Base-by-base conservation (phyloP, 2,113 vertebrate genomes). In the Corydoras maculifer region DNA sequence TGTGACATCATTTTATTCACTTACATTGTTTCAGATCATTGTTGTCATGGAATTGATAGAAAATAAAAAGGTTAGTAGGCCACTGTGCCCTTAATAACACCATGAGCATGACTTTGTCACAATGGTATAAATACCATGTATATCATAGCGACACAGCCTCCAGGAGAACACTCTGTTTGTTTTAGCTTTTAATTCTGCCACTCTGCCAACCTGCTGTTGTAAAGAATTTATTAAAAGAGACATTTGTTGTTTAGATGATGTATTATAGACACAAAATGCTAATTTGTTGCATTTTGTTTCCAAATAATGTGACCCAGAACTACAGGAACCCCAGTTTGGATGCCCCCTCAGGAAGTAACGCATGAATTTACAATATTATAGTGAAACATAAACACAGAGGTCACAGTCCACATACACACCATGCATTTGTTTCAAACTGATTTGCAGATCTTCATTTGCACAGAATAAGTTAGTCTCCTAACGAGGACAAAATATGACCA, bases 241-340 rank as follows among this genome's bases (percentile, higher is more conserved):
- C 35, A 43, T 43, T 43, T 43, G 35, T 43, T 43, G 35, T 43
- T 64, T 70, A 63, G 57, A 55, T 49, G 50, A 58, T 2, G 32
- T 74, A 71, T 74, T 67, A 30, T 71, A 60, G 63, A 70, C 53
- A 65, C 66, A 54, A 70, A 74, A 64, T 71, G 64, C 68, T 70
- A 74, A 68, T 74, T 61, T 7, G n/a, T 8, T 54, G 13, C 25
- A 3, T 62, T n/a, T 61, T 35, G 48, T 58, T 13, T 8, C 35
- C 51, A 35, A 12, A 65, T 73, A 66, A 67, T 66, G 51, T 73
- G 63, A 70, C 62, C 61, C 53, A 58, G 65, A 73, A 62, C 29
- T 70, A 58, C 54, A 53, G 58, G 55, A 58, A 58, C 3, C 18
- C 43, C n/a, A 10, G 54, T 66, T 77, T 65, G 60, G 31, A 61